Base-by-base conservation (phyloP, 1,140 invertebrate species). In the Scaptomyza graminum region DNA sequence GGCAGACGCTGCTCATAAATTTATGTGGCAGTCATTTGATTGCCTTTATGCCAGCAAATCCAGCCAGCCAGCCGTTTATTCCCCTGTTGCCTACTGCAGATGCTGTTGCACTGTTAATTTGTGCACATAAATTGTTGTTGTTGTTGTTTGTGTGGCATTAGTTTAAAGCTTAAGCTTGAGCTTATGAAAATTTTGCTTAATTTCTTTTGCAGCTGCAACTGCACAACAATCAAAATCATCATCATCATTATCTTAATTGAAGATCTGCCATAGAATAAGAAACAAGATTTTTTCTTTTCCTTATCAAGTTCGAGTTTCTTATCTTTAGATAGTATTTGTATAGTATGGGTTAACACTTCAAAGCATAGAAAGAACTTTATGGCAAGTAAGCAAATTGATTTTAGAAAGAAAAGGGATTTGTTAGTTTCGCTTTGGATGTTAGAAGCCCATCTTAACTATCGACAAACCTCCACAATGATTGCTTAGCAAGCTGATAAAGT, bases 1-100 rank as follows among this genome's bases (percentile, higher is more conserved):
- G 74, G 71, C 72, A 84, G 75, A 71, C 70, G 65, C 55, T 64
- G 79, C 79, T 83, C 76, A 84, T 83, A 83, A 83, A 83, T 84
- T 83, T 73, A 76, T 84, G 80, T 79, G 80, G 76, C 76, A 83
- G 76, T 74, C 80, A 76, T 76, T 79, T 84, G 76, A 76, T 84
- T 83, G 75, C 66, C 67, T 69, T 64, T 72, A 78, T 75, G 5
- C 28, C 28, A 3, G 25, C 2, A 2, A 3, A 25, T 25, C 25
- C 25, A 25, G 25, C 25, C 69, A 77, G 74, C 74, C 50, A 55
- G 59, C 67, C 76, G 37, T 34, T 34, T 37, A 15, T 34, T 22
- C 34, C 22, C 18, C 2, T 31, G 46, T 61, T 54, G 43, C 39
- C 28, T 44, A 12, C 28, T 31, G 28, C 28, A 31, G 28, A 31